Evolutionary conservation across 1,140 invertebrate species (phyloP).

Genomic region (Aplysia californica): DNA sequence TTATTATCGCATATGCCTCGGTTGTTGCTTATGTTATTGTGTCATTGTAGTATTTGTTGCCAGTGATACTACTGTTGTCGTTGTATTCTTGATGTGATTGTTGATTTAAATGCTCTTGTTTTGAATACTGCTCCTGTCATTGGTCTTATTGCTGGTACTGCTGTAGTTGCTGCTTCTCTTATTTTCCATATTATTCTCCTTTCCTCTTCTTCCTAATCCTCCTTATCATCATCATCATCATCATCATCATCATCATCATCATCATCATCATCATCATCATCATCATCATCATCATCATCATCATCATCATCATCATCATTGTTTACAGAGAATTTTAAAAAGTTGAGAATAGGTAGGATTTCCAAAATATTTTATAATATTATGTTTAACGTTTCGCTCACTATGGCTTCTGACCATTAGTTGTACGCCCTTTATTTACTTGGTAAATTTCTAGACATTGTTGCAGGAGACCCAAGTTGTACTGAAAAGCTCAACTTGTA

Average conservation of each 20-base stretch:
- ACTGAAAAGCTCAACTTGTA: not conserved
- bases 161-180: not conserved
- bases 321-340: no score
- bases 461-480: not conserved
- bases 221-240: not conserved
- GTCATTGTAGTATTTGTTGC: no score
- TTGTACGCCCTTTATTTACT: not conserved
- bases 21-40: no score
- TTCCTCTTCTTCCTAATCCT: not conserved
- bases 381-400: not conserved
- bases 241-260: slow-evolving; percentile 5
- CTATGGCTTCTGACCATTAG: not conserved
- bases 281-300: slow-evolving; percentile 18
- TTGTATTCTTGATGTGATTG: not conserved
- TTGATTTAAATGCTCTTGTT: not conserved
- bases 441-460: not conserved
- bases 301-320: slow-evolving; percentile 14
- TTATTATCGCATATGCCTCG: no score
- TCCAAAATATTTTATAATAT: no score
- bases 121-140: not conserved
- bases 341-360: no score
- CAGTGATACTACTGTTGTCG: not conserved
- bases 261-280: slow-evolving; percentile 23
- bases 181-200: not conserved
- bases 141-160: not conserved